Conservation (phyloP, 2,113 vertebrate genomes). For the Chamaetylas fuelleborni region DNA sequence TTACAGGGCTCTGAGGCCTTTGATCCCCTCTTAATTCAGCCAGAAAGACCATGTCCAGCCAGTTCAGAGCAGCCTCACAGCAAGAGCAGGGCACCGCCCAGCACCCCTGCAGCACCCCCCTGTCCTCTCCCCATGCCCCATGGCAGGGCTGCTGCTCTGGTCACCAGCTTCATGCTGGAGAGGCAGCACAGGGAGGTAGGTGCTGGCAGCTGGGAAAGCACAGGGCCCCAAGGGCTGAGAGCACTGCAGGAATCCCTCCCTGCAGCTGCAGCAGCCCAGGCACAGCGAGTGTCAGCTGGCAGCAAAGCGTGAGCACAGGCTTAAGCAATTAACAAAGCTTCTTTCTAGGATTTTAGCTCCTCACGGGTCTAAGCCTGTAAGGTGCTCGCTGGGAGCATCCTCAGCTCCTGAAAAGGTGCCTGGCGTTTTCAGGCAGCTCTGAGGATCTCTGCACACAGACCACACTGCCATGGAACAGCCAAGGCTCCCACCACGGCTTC, state of each 20-base stretch:
- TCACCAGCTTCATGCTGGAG: background rate
- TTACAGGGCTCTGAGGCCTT: too few relatives aligned
- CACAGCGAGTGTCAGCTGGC: background rate
- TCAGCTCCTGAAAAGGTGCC: background rate
- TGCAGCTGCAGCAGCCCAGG: background rate
- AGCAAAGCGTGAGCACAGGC: background rate
- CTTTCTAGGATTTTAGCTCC: conserved; percentile 13
- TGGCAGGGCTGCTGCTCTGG: background rate
- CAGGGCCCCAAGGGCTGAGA: background rate
- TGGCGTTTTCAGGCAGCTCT: background rate
- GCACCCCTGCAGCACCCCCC: background rate
- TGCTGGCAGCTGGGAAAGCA: background rate
- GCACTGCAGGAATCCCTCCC: background rate
- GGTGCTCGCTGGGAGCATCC: background rate
- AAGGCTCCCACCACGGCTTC: fast-evolving
- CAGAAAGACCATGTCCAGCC: background rate
- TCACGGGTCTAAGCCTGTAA: background rate
- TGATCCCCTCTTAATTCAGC: fast-evolving
- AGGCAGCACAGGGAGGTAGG: background rate
- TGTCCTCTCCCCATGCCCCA: background rate
- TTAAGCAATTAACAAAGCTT: conserved; percentile 14
- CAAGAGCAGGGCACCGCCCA: background rate
- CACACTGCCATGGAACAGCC: fast-evolving
- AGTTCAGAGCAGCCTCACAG: background rate
- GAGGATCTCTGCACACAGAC: background rate